Evolutionary conservation across 2,888 invertebrate species (phyloP).

Genomic region (Lasioglossum oenotherae): DNA sequence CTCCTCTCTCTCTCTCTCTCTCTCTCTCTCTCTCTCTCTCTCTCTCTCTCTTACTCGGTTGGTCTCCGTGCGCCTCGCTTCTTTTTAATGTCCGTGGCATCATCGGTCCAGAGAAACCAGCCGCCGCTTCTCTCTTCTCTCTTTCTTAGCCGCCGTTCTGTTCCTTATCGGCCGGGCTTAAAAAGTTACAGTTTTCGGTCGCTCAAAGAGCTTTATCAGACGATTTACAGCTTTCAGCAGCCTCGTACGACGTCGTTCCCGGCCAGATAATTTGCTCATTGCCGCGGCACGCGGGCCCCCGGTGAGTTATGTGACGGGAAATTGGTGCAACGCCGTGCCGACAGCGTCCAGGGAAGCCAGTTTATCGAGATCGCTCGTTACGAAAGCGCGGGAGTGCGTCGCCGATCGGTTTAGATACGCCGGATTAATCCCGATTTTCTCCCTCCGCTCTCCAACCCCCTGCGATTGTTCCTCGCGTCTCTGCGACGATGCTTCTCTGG

Average conservation of each 20-base stretch:
- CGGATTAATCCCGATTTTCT: neutral
- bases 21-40: neutral
- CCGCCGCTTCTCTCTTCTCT: neutral
- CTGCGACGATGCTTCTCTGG: neutral
- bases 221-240: slow-evolving; percentile 71
- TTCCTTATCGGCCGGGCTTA: slow-evolving; percentile 55
- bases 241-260: slow-evolving; percentile 43
- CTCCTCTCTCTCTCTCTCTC: slow-evolving; percentile 18
- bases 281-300: slow-evolving; percentile 19
- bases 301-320: slow-evolving; percentile 51
- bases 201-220: slow-evolving; percentile 65
- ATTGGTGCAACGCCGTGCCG: slow-evolving; percentile 21
- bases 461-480: neutral
- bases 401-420: slow-evolving; percentile 4
- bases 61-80: slow-evolving; percentile 14
- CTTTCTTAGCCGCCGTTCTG: neutral
- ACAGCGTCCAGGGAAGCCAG: slow-evolving; percentile 7
- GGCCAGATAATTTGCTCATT: slow-evolving; percentile 67
- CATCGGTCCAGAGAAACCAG: slow-evolving; percentile 17
- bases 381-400: slow-evolving; percentile 17
- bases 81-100: slow-evolving; percentile 52
- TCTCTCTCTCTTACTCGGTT: slow-evolving; percentile 1
- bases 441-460: neutral
- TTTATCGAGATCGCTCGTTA: slow-evolving; percentile 30
- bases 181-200: slow-evolving; percentile 58